phyloP scores from a whole-genome alignment of 1,140 invertebrate species.

The Aplysia californica region DNA sequence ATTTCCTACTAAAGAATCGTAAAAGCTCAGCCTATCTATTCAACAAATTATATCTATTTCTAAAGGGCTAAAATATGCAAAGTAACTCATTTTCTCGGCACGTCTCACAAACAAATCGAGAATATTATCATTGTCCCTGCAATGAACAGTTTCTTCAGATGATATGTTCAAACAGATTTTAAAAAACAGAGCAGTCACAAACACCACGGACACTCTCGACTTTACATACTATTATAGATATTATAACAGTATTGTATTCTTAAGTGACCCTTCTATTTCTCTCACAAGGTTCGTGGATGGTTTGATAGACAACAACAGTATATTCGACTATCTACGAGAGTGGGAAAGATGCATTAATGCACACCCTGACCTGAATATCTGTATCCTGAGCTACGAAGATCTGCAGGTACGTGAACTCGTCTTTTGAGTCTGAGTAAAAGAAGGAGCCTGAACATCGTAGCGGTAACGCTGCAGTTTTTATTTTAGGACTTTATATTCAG shows the following conservation, averaged over 20 bases:
- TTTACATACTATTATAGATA: background rate
- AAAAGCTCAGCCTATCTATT: too few species aligned
- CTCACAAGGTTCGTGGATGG: too few species aligned
- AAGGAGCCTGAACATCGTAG: background rate
- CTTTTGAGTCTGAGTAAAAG: background rate
- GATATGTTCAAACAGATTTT: background rate
- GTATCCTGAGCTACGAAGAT: conserved; percentile 40
- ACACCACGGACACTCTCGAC: too few species aligned
- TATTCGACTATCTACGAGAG: conserved; percentile 35
- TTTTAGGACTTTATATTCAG: background rate
- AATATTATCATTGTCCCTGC: too few species aligned
- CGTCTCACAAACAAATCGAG: too few species aligned
- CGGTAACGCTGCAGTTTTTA: background rate
- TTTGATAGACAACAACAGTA: conserved; percentile 33
- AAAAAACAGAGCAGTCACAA: background rate
- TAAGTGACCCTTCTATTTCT: too few species aligned
- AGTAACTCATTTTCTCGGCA: too few species aligned
- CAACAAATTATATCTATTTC: too few species aligned
- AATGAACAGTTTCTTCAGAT: too few species aligned
- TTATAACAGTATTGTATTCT: too few species aligned
- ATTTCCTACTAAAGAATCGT: too few species aligned
- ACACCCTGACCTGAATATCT: conserved; percentile 33
- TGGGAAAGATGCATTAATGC: conserved; percentile 33
- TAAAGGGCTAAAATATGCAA: too few species aligned
- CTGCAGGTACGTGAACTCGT: conserved; percentile 37